Evolutionary conservation across 2,113 vertebrate genomes (phyloP), one percentile per base, ranked within the genome.

Genomic region (Corythornis vintsioides): DNA sequence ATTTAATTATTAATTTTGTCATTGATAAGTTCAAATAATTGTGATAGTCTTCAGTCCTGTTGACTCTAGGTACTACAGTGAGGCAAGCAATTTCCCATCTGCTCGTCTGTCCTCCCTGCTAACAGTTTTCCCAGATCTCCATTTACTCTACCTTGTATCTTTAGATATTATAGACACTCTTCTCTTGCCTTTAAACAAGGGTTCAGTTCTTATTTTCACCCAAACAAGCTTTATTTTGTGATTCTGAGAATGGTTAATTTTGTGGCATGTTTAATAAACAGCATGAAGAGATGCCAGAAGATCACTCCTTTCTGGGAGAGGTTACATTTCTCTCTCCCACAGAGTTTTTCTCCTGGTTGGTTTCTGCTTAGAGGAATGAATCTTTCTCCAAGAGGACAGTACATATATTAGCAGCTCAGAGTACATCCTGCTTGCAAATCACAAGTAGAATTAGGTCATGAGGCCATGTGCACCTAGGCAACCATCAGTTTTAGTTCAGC

Each of bases 371-470:
- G 70, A 77, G 77, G 90, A 79, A 92, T 55, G 22, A 64, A n/a
- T 40, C 76, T 78, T 94, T 57, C 53, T 84, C 21, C 66, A 66
- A 45, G 83, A 38, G 76, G 74, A 16, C 63, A 43, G 47, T 26
- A 19, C 3, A 15, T 9, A 28, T 42, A 33, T 3, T 7, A 66
- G 35, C 15, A 73, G 42, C 2, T 9, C 45, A 35, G 25, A 90
- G 57, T 59, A 81, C 47, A 71, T 71, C 56, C 60, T 52, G 65
- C 70, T 75, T 94, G 73, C 55, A 93, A 78, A 90, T 63, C 77
- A 48, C 28, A 35, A 83, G 64, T 82, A 86, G 89, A 96, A 96
- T 65, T 96, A 87, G 91, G 92, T 96, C 89, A 96, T 70, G 92
- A 94, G 93, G 84, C 90, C 84, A 76, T 10, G 38, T 92, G 81